Base-by-base conservation (phyloP, 2,888 invertebrate species). In the Yponomeuta sedellus region DNA sequence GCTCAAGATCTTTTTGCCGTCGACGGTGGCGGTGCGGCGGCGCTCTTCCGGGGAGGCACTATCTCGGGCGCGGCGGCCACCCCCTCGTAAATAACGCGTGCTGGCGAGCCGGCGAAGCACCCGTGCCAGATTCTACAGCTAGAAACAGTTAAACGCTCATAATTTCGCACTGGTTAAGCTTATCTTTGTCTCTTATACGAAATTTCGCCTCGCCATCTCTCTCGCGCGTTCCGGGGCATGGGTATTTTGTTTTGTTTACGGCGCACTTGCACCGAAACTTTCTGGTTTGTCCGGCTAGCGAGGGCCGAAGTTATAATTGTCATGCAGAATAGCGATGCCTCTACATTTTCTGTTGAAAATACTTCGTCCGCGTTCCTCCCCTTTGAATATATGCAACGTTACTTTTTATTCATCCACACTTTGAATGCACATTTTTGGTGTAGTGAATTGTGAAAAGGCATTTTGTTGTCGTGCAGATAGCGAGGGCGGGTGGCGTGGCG, bases 141-240 rank as follows among this genome's bases (percentile, higher is more conserved):
- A 89, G 90, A 90, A 90, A 91, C 90, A 90, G 90, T 91, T 91
- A 90, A 91, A 90, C 88, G 90, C 89, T 90, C 91, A 91, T 91
- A 91, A 91, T 90, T 91, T 88, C 86, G 88, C 85, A 86, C 89
- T 89, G 89, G 90, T 91, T 91, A 89, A 89, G 90, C 90, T 90
- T 91, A 90, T 91, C 90, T 89, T 86, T 90, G 89, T 90, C 88
- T 89, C 85, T 83, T 88, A 84, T 86, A 90, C 87, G 87, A 88
- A 90, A 88, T 86, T 88, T 88, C 84, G 83, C 77, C 82, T 74
- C 74, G 76, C 83, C 80, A 82, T 83, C 85, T 86, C 85, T 83
- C 83, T 86, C 81, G 81, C 85, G 85, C 88, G 81, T 83, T 85
- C 82, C 80, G 82, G 82, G 83, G 83, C 82, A 86, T 85, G 44